Conservation (phyloP, 2,888 invertebrate genomes). For the Drosophila longiperda region DNA sequence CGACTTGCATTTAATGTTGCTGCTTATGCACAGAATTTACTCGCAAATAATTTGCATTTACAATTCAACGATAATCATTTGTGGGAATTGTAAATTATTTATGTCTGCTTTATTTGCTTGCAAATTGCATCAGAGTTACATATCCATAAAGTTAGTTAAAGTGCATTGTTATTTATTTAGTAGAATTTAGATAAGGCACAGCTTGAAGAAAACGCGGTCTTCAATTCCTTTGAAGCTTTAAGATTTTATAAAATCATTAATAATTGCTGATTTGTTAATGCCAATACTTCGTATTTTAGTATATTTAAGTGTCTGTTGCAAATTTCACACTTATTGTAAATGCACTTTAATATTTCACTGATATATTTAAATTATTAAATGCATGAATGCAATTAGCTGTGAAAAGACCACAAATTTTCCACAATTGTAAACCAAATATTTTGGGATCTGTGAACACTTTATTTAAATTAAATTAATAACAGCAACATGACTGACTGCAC, state of each 20-base stretch:
- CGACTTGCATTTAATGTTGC: slow-evolving; percentile 55
- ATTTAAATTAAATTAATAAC: slow-evolving; percentile 43
- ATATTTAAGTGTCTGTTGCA: background rate
- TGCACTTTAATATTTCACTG: background rate
- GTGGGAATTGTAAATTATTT: slow-evolving; percentile 5
- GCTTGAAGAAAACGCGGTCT: background rate
- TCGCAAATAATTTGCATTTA: slow-evolving; percentile 37
- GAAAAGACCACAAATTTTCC: background rate
- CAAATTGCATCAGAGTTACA: background rate
- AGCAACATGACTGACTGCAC: slow-evolving; percentile 10
- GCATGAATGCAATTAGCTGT: background rate
- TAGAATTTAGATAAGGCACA: background rate
- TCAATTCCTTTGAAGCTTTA: background rate
- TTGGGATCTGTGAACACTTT: slow-evolving; percentile 29
- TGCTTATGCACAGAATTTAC: slow-evolving; percentile 29
- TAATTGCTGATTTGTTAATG: background rate
- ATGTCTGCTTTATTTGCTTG: background rate
- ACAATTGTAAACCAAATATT: slow-evolving; percentile 29
- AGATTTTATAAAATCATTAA: background rate
- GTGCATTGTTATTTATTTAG: background rate
- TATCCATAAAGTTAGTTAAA: no score
- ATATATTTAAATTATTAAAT: slow-evolving; percentile 1
- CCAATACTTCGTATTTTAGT: background rate
- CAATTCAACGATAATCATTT: slow-evolving; percentile 22
- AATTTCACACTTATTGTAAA: background rate